Evolutionary conservation across 1,140 invertebrate species (phyloP), one percentile per base, ranked within the genome.

Genomic region (Ceratosolen solmsi): DNA sequence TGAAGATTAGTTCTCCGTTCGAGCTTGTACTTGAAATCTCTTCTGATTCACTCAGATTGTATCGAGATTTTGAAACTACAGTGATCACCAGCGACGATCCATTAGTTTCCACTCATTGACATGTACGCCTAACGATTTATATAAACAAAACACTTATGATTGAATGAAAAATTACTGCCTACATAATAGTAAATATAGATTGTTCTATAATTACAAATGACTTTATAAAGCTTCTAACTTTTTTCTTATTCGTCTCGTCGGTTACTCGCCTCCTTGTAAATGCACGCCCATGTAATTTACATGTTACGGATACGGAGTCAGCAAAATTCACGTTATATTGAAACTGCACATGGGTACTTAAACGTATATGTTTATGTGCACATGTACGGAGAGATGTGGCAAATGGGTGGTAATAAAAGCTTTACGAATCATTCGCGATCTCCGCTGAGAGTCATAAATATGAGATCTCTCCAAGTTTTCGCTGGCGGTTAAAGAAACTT

Each of bases 391-490:
- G 9, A 30, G 25, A 72, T 27, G 1, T 27, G 71, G 46, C 8
- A n/a, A 75, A 38, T 41, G 36, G 54, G 15, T 4, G 51, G 49
- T 33, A 75, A 75, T 58, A 72, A 79, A 79, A 72, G 78, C 68
- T 46, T 74, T 56, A 56, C 2, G 30, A 56, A 75, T 58, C 71
- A 4, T 3, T 60, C 49, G 46, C 15, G 17, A 54, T 60, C 20
- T 60, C 71, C 41, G 38, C 49, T 0, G 71, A 65, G 71, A 13
- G 9, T 33, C 70, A 72, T 80, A 80, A 80, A 80, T 80, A 51
- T 63, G 38, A 46, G 68, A 79, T 72, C 54, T 27, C 27, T 38
- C 49, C 33, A 71, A 79, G 65, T 79, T 79, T 79, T 79, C 49
- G 25, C 33, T 7, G 22, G 25, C n/a, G 15, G 49, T 68, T n/a